Evolutionary conservation across 1,140 invertebrate species (phyloP).

Genomic region (Macrobrachium rosenbergii): DNA sequence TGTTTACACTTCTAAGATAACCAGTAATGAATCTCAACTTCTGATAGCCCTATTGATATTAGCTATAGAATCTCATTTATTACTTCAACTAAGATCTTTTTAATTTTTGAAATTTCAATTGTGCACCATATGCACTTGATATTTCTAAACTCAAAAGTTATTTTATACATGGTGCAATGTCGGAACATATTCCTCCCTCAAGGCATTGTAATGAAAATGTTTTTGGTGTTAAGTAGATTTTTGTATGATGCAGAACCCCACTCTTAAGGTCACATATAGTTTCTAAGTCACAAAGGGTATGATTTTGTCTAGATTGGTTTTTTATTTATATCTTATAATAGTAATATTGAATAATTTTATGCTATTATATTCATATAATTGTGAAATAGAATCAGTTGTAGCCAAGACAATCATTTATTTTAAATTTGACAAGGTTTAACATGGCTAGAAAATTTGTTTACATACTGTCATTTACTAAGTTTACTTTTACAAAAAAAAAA

Average conservation of each 20-base stretch:
- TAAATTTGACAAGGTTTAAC: slow-evolving; percentile 32
- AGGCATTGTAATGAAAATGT: slow-evolving; percentile 54
- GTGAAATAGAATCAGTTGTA: slow-evolving; percentile 47
- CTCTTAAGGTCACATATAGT: slow-evolving; percentile 58
- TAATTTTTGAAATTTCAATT: slow-evolving; percentile 55
- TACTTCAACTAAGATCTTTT: slow-evolving; percentile 54
- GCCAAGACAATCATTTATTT: slow-evolving; percentile 59
- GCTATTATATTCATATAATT: neutral
- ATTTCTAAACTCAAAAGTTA: slow-evolving; percentile 51
- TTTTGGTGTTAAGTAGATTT: slow-evolving; percentile 58
- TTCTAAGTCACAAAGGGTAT: slow-evolving; percentile 61
- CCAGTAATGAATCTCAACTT: slow-evolving; percentile 62
- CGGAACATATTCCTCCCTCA: slow-evolving; percentile 51
- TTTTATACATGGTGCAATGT: slow-evolving; percentile 58
- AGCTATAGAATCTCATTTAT: slow-evolving; percentile 63
- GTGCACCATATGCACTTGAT: slow-evolving; percentile 51
- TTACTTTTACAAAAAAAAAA: slow-evolving; percentile 41
- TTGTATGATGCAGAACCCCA: slow-evolving; percentile 63
- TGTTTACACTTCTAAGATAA: slow-evolving; percentile 62
- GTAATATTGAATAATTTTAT: neutral
- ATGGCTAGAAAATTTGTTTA: slow-evolving; percentile 17
- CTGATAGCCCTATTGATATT: slow-evolving; percentile 63
- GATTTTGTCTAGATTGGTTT: slow-evolving; percentile 44
- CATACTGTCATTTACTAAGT: slow-evolving; percentile 25
- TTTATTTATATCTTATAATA: slow-evolving; percentile 33